phyloP scores from a whole-genome alignment of 2,888 invertebrate species.

The Ecliptopera silaceata region DNA sequence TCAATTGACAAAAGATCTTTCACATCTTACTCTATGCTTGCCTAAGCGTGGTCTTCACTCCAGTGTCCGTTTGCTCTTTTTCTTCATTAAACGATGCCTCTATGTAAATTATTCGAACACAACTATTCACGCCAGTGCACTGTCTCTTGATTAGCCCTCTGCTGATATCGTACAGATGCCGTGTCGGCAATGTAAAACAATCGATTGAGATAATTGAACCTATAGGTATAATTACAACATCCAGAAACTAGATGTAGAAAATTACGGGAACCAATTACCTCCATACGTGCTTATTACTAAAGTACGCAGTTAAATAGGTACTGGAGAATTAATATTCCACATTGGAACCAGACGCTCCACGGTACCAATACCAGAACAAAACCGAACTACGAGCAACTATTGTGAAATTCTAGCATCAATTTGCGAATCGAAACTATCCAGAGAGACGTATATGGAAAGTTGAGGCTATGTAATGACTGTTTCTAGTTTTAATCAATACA shows the following conservation, averaged over 20 bases:
- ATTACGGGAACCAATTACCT: slow-evolving; percentile 20
- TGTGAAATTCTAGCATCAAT: slow-evolving; percentile 13
- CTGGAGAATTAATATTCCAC: slow-evolving; percentile 3
- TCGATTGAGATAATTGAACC: too few species aligned
- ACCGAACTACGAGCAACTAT: slow-evolving; percentile 17
- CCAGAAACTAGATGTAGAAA: slow-evolving; percentile 11
- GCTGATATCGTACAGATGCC: too few species aligned
- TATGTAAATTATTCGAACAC: too few species aligned
- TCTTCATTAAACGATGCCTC: too few species aligned
- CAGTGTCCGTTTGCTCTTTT: too few species aligned
- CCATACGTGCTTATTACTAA: slow-evolving; percentile 25
- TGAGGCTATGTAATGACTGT: background rate
- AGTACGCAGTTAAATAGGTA: slow-evolving; percentile 6
- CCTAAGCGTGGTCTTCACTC: too few species aligned
- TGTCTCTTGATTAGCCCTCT: too few species aligned
- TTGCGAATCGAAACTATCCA: slow-evolving; percentile 6
- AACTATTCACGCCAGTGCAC: too few species aligned
- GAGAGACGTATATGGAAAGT: slow-evolving; percentile 1
- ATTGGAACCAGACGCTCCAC: slow-evolving; percentile 8
- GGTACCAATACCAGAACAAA: background rate
- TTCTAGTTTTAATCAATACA: background rate
- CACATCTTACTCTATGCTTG: too few species aligned
- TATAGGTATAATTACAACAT: background rate
- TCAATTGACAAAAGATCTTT: too few species aligned
- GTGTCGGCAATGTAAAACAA: too few species aligned